Percentiles rank a stretch among this genome's conserved stretches.
phyloP scores from a whole-genome alignment of 2,797 vertebrate species.

The Gymnopithys bicolor region DNA sequence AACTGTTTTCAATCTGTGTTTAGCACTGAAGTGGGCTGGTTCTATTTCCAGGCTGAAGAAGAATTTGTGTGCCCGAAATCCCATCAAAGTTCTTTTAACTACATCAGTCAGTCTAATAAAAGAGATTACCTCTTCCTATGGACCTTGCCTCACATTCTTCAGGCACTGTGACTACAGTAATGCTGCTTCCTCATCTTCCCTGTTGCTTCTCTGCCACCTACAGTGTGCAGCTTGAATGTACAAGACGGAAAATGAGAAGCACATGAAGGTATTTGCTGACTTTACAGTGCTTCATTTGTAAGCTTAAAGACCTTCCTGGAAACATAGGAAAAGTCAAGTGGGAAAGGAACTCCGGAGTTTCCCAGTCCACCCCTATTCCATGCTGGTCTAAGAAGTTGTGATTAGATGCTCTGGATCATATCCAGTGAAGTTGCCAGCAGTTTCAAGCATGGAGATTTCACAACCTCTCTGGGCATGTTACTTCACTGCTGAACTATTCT shows the following conservation, averaged over 20 bases:
- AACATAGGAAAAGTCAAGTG: background rate
- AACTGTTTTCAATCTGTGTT: conserved; percentile 42
- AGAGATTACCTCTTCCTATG: conserved; percentile 39
- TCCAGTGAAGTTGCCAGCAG: background rate
- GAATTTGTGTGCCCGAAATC: background rate
- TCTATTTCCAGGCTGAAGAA: conserved; percentile 44
- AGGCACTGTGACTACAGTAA: background rate
- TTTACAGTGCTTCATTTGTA: background rate
- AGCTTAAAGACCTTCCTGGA: background rate
- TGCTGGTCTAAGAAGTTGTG: background rate
- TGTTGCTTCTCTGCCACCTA: conserved; percentile 58
- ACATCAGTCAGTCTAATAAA: conserved; percentile 47
- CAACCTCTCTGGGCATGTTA: accelerated
- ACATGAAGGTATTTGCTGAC: background rate
- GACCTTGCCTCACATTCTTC: background rate
- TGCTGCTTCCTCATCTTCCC: background rate
- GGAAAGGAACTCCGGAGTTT: background rate
- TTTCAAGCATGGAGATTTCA: background rate
- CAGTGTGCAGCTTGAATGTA: conserved; percentile 7
- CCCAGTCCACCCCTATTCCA: background rate
- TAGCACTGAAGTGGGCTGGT: conserved; percentile 39
- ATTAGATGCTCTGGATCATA: background rate
- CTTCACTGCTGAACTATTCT: background rate
- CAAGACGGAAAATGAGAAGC: background rate
- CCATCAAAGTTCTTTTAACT: conserved; percentile 30